Conservation (phyloP, 2,113 vertebrate genomes). For the Mohoua ochrocephala region DNA sequence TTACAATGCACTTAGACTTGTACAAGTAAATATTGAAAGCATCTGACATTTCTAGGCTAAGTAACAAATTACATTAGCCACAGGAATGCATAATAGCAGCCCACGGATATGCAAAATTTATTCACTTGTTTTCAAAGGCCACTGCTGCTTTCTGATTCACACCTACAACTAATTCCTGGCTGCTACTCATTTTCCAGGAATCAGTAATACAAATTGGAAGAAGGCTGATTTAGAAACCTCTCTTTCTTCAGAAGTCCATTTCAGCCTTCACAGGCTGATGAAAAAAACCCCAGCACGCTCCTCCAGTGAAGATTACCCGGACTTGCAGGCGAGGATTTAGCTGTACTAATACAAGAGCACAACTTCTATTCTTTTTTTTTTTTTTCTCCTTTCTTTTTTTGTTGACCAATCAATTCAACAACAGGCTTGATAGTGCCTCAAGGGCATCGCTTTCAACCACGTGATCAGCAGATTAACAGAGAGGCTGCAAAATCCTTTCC, state of each 20-base stretch:
- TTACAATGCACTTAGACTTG: background rate
- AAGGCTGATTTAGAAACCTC: background rate
- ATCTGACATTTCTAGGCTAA: slow-evolving; percentile 17
- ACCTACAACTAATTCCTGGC: slow-evolving; percentile 17
- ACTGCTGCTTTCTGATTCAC: slow-evolving; percentile 40
- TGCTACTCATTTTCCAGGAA: background rate
- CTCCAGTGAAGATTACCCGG: slow-evolving; percentile 37
- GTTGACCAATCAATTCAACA: slow-evolving; percentile 48
- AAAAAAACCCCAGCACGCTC: background rate
- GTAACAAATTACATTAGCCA: slow-evolving; percentile 22
- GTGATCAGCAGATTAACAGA: slow-evolving; percentile 53
- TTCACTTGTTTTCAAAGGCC: slow-evolving; percentile 1
- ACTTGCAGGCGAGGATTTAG: slow-evolving; percentile 41
- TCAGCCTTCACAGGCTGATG: background rate
- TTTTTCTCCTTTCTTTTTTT: slow-evolving; percentile 8
- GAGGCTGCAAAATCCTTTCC: slow-evolving; percentile 59
- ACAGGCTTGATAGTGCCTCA: slow-evolving; percentile 23
- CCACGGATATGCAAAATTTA: background rate
- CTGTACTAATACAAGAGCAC: slow-evolving; percentile 18
- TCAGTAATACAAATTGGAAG: background rate
- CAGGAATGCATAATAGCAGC: background rate
- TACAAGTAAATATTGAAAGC: background rate
- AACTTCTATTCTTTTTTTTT: background rate
- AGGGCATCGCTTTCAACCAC: slow-evolving; percentile 29
- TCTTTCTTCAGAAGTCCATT: background rate